Evolutionary conservation across 2,797 vertebrate genomes (phyloP).

Genomic region (Chloroceryle inda): DNA sequence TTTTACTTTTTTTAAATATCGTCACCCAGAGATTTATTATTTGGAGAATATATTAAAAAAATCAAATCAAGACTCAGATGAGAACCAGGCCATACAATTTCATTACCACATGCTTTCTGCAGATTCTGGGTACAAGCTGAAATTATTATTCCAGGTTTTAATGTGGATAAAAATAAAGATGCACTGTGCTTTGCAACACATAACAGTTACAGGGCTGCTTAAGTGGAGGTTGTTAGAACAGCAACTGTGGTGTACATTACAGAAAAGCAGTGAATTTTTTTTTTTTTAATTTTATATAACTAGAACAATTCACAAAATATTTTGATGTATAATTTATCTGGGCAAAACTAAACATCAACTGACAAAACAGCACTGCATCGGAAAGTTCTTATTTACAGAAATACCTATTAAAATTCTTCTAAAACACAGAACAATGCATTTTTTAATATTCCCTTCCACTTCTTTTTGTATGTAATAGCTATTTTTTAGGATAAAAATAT

Average conservation of each 20-base stretch:
- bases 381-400: not conserved
- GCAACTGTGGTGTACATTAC: not conserved
- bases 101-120: not conserved
- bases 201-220: not conserved
- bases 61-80: not conserved
- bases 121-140: not conserved
- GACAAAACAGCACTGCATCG: not conserved
- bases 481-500: not conserved
- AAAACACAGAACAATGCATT: not conserved
- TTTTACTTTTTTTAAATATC: not conserved
- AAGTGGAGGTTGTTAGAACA: not conserved
- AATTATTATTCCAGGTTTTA: slow-evolving; percentile 5
- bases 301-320: not conserved
- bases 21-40: not conserved
- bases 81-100: not conserved
- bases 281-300: not conserved
- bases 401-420: not conserved
- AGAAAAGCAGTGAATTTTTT: not conserved
- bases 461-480: not conserved
- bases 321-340: not conserved
- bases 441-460: not conserved
- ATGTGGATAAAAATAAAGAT: not conserved
- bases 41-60: not conserved
- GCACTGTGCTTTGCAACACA: not conserved
- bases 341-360: not conserved